Percentiles rank a stretch among this genome's conserved stretches.
Conservation (phyloP, 2,888 invertebrate species). For the Cataglyphis altisquamis region DNA sequence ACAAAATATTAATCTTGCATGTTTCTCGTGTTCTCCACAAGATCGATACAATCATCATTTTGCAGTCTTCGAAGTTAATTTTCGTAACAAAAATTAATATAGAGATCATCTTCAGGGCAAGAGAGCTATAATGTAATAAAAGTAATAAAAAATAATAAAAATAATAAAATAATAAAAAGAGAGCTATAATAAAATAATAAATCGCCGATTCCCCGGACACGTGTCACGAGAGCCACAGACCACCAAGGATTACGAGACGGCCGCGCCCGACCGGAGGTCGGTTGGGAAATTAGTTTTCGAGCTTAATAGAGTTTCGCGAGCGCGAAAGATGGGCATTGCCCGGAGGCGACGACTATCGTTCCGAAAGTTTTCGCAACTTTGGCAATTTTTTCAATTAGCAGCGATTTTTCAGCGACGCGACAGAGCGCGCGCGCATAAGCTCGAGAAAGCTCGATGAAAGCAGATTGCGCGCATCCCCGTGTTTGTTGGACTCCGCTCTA, state of each 20-base stretch:
- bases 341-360: constrained; percentile 53
- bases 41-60: too few species aligned
- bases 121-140: background rate
- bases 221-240: constrained; percentile 43
- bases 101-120: background rate
- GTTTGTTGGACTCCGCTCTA: constrained; percentile 33
- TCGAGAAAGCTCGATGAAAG: constrained; percentile 10
- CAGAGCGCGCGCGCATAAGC: background rate
- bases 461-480: background rate
- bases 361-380: constrained; percentile 68
- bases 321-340: constrained; percentile 71
- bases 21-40: background rate
- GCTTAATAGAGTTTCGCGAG: constrained; percentile 80
- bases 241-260: constrained; percentile 61
- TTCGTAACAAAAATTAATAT: constrained; percentile 28
- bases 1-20: background rate
- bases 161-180: too few species aligned
- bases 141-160: too few species aligned
- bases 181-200: constrained; percentile 31
- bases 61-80: background rate
- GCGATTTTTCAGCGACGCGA: constrained; percentile 70
- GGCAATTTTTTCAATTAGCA: constrained; percentile 76
- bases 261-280: constrained; percentile 37
- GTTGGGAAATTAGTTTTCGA: constrained; percentile 78
- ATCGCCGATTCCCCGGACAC: constrained; percentile 44